Percentiles rank a stretch among this genome's conserved stretches.
Evolutionary conservation across 2,113 vertebrate genomes (phyloP).

Genomic region (Osmerus eperlanus): DNA sequence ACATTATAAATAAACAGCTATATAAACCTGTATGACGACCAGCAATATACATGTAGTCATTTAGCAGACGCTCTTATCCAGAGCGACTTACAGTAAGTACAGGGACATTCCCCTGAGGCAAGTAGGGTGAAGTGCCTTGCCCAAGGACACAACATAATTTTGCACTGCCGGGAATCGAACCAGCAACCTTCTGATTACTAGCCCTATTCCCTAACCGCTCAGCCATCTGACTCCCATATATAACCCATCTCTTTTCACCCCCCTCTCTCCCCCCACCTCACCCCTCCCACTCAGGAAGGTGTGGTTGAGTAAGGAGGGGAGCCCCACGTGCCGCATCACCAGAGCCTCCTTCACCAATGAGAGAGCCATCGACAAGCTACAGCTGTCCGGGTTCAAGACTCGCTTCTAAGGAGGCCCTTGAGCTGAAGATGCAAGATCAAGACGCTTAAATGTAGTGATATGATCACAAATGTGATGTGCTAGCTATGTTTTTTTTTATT

Average conservation of each 20-base stretch:
- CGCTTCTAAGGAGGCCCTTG: conserved; percentile 68
- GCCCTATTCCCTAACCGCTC: too few relatives aligned
- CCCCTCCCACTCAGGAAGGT: conserved; percentile 58
- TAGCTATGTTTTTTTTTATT: neutral
- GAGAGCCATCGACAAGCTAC: conserved; percentile 69
- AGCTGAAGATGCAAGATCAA: too few relatives aligned
- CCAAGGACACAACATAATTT: too few relatives aligned
- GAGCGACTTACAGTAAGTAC: too few relatives aligned
- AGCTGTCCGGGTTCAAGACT: conserved; percentile 82
- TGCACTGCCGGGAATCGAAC: too few relatives aligned
- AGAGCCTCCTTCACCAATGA: conserved; percentile 63
- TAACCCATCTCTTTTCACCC: neutral
- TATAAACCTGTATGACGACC: neutral
- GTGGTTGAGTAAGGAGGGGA: conserved; percentile 70
- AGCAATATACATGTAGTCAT: too few relatives aligned
- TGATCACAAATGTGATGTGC: neutral
- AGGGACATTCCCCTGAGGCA: too few relatives aligned
- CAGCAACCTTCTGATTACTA: too few relatives aligned
- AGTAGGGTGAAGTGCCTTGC: too few relatives aligned
- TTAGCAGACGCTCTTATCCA: too few relatives aligned
- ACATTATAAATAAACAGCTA: neutral
- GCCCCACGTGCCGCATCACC: conserved; percentile 63
- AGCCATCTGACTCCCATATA: too few relatives aligned
- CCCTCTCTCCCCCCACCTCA: neutral
- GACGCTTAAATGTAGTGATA: too few relatives aligned